These are phyloP conservation scores for Nipponacmea schrenckii DNA, from an alignment of 2,888 invertebrate species.

Conservation along the genomic window DNA sequence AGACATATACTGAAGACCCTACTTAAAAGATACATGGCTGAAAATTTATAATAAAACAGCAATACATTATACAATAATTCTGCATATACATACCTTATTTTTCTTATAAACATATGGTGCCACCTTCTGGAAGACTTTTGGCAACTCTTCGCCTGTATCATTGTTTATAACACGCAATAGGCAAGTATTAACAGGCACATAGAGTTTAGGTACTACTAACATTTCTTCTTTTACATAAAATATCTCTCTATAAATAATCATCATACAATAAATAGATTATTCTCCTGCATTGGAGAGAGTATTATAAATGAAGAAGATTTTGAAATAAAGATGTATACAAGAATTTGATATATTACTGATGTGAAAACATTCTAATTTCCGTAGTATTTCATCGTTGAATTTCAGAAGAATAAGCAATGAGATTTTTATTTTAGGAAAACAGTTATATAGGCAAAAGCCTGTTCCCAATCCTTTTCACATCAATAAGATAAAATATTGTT, in stretches of 20 bases:
- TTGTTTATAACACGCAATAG: slow-evolving; percentile 67
- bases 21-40: no score
- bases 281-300: not conserved
- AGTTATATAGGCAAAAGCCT: no score
- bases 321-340: not conserved
- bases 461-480: no score
- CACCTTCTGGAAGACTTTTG: slow-evolving; percentile 66
- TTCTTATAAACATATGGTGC: slow-evolving; percentile 67
- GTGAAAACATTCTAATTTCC: no score
- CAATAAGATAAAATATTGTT: no score
- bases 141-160: slow-evolving; percentile 66
- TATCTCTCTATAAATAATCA: slow-evolving; percentile 54
- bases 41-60: no score
- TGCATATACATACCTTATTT: slow-evolving; percentile 58
- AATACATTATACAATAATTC: no score
- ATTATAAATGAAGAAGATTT: not conserved
- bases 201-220: slow-evolving; percentile 63
- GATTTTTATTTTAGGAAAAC: no score
- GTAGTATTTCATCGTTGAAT: no score
- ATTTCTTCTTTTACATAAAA: slow-evolving; percentile 65
- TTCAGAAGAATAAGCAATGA: no score
- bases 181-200: slow-evolving; percentile 63
- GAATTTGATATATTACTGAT: not conserved
- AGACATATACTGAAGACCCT: no score
- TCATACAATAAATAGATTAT: no score